Percentiles rank a stretch among this genome's conserved stretches.
These are phyloP conservation scores for Hirudinaria manillensis DNA, from an alignment of 2,888 invertebrate species.

Conservation along the genomic window DNA sequence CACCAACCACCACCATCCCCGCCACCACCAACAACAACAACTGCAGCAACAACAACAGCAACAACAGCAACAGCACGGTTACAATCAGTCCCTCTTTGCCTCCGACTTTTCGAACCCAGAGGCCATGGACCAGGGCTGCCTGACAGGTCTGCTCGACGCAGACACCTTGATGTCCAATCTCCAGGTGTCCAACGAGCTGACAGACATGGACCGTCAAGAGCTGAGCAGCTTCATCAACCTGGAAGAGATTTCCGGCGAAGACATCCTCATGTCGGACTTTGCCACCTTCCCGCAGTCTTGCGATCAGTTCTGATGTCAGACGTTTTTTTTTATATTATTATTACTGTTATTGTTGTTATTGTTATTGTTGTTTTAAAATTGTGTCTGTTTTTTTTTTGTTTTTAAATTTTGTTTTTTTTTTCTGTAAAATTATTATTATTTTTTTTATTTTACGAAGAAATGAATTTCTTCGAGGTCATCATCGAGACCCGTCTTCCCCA, in stretches of 20 bases:
- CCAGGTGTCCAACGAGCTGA: conserved; percentile 1
- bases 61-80: conserved; percentile 8
- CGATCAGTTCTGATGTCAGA: neutral
- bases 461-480: too few species aligned
- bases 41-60: neutral
- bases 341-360: neutral
- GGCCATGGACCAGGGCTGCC: neutral
- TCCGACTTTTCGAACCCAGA: neutral
- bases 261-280: conserved; percentile 1
- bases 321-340: neutral
- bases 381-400: neutral
- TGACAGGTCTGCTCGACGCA: neutral
- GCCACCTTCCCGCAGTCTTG: neutral
- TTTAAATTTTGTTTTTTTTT: neutral
- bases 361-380: neutral
- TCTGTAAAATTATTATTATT: neutral
- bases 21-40: neutral
- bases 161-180: neutral
- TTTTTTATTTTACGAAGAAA: neutral
- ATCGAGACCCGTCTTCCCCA: too few species aligned
- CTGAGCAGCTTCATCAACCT: conserved; percentile 5
- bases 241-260: conserved; percentile 8
- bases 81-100: neutral
- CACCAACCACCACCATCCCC: neutral
- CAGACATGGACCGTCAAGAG: neutral